Percentiles rank a stretch among this genome's conserved stretches.
Conservation (phyloP, 2,113 vertebrate species). For the Mus spicilegus region DNA sequence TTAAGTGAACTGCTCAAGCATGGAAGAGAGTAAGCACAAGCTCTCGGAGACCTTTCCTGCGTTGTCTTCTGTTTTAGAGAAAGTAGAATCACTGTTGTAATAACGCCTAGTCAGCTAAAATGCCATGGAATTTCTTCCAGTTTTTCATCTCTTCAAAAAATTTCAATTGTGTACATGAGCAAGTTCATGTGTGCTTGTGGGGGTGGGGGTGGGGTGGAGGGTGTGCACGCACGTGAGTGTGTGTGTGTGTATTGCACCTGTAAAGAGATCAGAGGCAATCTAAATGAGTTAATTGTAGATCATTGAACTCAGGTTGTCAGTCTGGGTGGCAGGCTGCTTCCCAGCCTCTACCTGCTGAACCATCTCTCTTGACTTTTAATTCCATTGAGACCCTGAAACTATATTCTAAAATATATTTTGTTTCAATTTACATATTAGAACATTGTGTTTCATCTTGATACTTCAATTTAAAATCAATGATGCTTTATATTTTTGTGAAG, state of each 20-base stretch:
- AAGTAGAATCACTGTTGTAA: not conserved
- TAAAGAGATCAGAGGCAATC: not conserved
- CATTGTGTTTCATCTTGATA: not conserved
- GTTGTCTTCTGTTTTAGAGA: conserved; percentile 64
- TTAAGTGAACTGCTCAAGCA: not conserved
- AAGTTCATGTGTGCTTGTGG: too few relatives aligned
- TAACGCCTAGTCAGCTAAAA: not conserved
- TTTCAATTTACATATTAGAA: conserved; percentile 53
- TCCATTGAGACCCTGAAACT: not conserved
- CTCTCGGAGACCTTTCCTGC: not conserved
- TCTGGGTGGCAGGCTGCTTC: too few relatives aligned
- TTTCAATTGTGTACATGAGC: not conserved
- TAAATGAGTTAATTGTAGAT: not conserved
- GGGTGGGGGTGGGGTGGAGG: not conserved
- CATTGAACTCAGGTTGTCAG: not conserved
- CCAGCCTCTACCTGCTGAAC: not conserved
- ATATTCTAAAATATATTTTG: conserved; percentile 41
- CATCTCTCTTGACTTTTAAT: not conserved
- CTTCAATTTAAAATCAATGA: conserved; percentile 8
- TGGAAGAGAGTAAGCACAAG: not conserved
- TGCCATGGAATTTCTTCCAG: not conserved
- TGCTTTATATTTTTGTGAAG: not conserved
- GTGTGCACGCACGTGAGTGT: not conserved
- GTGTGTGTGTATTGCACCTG: not conserved
- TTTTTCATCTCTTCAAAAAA: not conserved